A percentile compares a stretch with the other conserved stretches of the same genome.
These are phyloP conservation scores for Phalangium opilio DNA, from an alignment of 2,888 invertebrate species.

Conservation along the genomic window DNA sequence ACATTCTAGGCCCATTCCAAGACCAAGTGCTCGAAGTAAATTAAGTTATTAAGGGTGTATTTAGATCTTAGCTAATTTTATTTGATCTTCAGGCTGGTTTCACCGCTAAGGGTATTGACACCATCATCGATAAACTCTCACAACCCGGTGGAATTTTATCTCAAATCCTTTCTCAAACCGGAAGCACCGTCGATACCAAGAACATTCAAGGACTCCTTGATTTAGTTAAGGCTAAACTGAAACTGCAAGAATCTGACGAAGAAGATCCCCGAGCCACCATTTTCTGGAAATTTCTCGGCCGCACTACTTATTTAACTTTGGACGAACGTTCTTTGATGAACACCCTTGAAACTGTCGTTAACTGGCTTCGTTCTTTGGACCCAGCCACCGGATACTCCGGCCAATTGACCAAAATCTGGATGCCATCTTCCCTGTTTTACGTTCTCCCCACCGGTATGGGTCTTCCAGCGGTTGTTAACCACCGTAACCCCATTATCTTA, in stretches of 20 bases:
- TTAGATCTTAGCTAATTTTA: too few relatives aligned
- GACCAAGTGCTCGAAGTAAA: neutral
- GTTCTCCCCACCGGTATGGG: slow-evolving; percentile 13
- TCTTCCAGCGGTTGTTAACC: slow-evolving; percentile 10
- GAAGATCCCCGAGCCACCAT: slow-evolving; percentile 11
- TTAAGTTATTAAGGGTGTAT: too few relatives aligned
- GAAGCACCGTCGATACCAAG: neutral
- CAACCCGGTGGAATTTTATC: too few relatives aligned
- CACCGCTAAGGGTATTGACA: neutral
- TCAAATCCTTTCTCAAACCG: too few relatives aligned
- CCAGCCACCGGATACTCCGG: slow-evolving; percentile 1
- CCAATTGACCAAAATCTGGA: slow-evolving; percentile 13
- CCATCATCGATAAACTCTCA: neutral
- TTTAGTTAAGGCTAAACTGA: neutral
- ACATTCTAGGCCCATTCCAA: neutral
- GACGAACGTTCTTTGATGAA: slow-evolving; percentile 9
- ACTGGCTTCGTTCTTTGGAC: neutral
- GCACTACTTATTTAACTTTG: slow-evolving; percentile 11
- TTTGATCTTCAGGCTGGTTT: too few relatives aligned
- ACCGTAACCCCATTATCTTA: slow-evolving; percentile 10
- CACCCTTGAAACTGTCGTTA: neutral
- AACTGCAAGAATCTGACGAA: neutral
- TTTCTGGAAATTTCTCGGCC: slow-evolving; percentile 14
- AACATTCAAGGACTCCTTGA: neutral
- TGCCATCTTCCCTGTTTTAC: slow-evolving; percentile 8